These are phyloP conservation scores for Tenodera sinensis DNA, from an alignment of 2,888 invertebrate species.

Conservation along the genomic window DNA sequence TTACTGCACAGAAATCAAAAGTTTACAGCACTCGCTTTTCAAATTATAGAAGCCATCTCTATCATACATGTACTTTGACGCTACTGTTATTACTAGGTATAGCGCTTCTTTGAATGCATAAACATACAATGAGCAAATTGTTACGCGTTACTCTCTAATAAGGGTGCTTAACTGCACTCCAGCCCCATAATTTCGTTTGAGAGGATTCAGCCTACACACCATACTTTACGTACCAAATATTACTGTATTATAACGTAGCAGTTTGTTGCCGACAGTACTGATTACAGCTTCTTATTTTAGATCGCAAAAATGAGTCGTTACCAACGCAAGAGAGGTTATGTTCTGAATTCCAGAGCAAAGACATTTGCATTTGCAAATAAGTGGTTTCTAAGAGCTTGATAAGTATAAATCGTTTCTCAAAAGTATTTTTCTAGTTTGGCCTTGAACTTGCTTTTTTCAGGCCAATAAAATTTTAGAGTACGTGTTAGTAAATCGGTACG, in stretches of 20 bases:
- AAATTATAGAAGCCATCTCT: background rate
- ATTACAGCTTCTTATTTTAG: background rate
- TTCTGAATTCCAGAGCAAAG: background rate
- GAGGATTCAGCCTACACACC: background rate
- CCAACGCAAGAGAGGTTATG: background rate
- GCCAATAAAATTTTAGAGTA: too few relatives aligned
- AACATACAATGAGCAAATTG: background rate
- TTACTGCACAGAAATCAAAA: background rate
- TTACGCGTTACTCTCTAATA: background rate
- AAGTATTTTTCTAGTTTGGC: too few relatives aligned
- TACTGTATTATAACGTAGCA: background rate
- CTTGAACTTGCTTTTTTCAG: too few relatives aligned
- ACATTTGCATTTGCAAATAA: background rate
- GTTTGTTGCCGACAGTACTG: background rate
- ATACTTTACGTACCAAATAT: background rate
- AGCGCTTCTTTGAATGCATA: background rate
- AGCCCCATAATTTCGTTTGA: background rate
- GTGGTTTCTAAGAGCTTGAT: background rate
- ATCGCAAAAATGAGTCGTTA: background rate
- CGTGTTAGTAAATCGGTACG: too few relatives aligned
- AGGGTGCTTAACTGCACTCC: background rate
- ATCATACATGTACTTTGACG: background rate
- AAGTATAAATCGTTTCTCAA: too few relatives aligned
- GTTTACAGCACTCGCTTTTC: background rate
- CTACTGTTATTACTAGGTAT: background rate